phyloP scores from a whole-genome alignment of 1,140 invertebrate genomes.

The Drosophila watanabei region DNA sequence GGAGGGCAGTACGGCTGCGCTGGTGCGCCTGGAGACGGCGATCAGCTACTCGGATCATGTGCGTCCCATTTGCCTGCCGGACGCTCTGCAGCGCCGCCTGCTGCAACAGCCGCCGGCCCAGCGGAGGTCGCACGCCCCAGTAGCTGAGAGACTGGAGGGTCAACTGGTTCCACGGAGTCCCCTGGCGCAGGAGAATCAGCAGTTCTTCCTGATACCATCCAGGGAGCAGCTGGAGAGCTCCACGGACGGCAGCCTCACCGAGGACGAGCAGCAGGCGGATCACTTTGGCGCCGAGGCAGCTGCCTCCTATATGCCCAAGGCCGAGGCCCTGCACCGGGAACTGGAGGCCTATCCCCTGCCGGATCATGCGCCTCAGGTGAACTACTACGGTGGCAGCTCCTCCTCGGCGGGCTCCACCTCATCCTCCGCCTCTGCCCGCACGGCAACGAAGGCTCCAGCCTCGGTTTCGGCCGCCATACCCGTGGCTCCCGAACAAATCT shows the following conservation, averaged over 20 bases:
- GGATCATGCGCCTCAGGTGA: conserved; percentile 72
- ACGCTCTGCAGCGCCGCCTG: conserved; percentile 78
- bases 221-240: conserved; percentile 49
- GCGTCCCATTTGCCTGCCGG: conserved; percentile 92
- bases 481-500: conserved; percentile 64
- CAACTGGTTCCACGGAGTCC: conserved; percentile 27
- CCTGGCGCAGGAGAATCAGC: conserved; percentile 74
- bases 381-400: conserved; percentile 58
- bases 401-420: conserved; percentile 6
- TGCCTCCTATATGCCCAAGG: conserved; percentile 73
- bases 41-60: conserved; percentile 93
- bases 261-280: conserved; percentile 30
- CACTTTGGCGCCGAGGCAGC: conserved; percentile 33
- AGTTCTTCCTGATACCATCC: conserved; percentile 78
- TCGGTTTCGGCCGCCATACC: not conserved
- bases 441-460: conserved; percentile 43
- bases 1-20: conserved; percentile 93
- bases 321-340: conserved; percentile 74
- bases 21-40: conserved; percentile 92
- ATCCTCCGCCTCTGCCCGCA: conserved; percentile 25
- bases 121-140: conserved; percentile 67
- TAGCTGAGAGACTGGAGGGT: conserved; percentile 73
- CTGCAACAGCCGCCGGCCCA: conserved; percentile 64
- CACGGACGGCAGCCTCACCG: conserved; percentile 7
- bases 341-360: conserved; percentile 72